A percentile compares a stretch with the other conserved stretches of the same genome.
These are phyloP conservation scores for Pituophis catenifer DNA, from an alignment of 2,113 vertebrate genomes.

Conservation along the genomic window DNA sequence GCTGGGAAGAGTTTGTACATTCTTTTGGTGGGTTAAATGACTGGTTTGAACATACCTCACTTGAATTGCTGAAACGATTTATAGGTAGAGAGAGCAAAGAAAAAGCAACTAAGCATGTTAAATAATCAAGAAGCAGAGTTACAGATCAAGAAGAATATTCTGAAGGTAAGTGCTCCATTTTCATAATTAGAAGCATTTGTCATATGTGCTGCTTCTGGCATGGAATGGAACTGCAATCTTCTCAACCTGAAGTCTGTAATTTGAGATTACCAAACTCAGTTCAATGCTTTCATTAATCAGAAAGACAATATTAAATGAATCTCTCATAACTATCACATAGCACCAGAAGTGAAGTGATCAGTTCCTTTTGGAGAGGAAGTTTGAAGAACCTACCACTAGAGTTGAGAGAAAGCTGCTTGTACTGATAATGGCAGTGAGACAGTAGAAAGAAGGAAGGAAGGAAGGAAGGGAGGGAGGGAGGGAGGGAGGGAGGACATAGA, in stretches of 20 bases:
- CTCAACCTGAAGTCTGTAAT: conserved; percentile 29
- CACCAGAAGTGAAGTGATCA: conserved; percentile 21
- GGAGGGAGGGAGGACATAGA: neutral
- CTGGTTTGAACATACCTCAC: neutral
- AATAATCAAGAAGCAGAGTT: neutral
- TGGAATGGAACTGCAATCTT: conserved; percentile 24
- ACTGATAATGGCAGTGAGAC: neutral
- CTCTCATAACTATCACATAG: conserved; percentile 42
- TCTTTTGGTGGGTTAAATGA: neutral
- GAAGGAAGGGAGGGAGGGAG: too few relatives aligned
- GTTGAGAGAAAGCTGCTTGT: neutral
- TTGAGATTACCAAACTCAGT: conserved; percentile 37
- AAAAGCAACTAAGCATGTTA: neutral
- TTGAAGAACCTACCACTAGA: conserved; percentile 34
- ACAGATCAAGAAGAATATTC: neutral
- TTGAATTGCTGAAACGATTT: neutral
- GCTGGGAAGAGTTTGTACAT: neutral
- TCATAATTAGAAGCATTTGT: conserved; percentile 17
- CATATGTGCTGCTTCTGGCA: conserved; percentile 20
- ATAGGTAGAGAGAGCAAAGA: neutral
- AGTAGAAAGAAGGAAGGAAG: neutral
- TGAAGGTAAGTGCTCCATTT: neutral
- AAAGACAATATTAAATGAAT: conserved; percentile 48
- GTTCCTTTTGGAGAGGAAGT: neutral
- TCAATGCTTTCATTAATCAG: conserved; percentile 41